A percentile compares a stretch with the other conserved stretches of the same genome.
Conservation (phyloP, 2,113 vertebrate genomes). For the Beaufortia kweichowensis region DNA sequence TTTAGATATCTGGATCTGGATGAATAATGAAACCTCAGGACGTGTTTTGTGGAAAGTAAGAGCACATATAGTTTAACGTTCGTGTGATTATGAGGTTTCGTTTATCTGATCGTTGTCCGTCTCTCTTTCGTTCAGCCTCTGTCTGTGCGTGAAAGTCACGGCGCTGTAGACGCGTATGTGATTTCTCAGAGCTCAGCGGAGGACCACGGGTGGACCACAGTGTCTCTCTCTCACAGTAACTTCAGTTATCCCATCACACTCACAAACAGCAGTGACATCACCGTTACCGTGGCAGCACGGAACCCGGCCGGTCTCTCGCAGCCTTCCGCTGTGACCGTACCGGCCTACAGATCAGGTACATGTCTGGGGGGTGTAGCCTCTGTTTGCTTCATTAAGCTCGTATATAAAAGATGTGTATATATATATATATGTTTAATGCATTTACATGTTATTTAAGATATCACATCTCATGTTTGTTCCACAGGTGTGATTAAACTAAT, state of each 20-base stretch:
- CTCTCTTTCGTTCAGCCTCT: constrained; percentile 70
- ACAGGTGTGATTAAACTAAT: no score
- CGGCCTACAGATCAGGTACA: constrained; percentile 60
- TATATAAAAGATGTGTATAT: no score
- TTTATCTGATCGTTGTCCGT: no score
- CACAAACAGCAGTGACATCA: constrained; percentile 50
- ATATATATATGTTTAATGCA: no score
- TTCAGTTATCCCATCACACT: constrained; percentile 58
- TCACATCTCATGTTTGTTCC: no score
- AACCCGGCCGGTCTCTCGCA: constrained; percentile 63
- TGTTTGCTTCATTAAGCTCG: no score
- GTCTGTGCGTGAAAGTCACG: constrained; percentile 63
- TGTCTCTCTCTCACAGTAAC: constrained; percentile 16
- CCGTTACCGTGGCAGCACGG: constrained; percentile 59
- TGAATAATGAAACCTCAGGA: constrained; percentile 61
- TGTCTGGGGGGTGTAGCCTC: no score
- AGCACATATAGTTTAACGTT: not conserved
- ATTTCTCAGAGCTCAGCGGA: constrained; percentile 63
- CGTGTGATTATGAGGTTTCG: not conserved
- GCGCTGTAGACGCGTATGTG: constrained; percentile 63
- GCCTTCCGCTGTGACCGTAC: constrained; percentile 56
- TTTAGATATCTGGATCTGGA: constrained; percentile 71
- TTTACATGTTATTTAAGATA: no score
- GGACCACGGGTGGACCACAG: constrained; percentile 40
- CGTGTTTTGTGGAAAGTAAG: constrained; percentile 73